These are phyloP conservation scores for Trachelus stipa DNA, from an alignment of 2,888 invertebrate genomes.

Conservation along the genomic window DNA sequence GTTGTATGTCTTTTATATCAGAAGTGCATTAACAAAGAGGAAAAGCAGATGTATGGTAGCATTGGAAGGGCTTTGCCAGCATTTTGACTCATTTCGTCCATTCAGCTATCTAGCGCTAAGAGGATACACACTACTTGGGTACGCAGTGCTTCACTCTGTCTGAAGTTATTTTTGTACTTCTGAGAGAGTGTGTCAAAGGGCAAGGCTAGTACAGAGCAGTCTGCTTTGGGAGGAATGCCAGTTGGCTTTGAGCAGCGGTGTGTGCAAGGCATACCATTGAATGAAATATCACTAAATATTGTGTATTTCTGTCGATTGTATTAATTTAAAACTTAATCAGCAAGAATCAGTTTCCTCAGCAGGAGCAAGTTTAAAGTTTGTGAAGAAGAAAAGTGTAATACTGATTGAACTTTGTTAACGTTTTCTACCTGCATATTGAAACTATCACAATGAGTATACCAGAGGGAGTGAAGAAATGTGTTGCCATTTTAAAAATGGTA, in stretches of 20 bases:
- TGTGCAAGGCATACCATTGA: slow-evolving; percentile 20
- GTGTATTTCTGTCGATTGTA: background rate
- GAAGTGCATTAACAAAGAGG: background rate
- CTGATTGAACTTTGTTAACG: no score
- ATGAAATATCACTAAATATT: background rate
- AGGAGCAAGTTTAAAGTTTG: no score
- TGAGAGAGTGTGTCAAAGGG: slow-evolving; percentile 60
- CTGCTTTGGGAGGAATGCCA: slow-evolving; percentile 50
- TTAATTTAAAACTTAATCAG: background rate
- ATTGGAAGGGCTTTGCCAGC: background rate
- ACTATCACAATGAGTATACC: slow-evolving; percentile 69
- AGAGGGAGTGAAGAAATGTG: slow-evolving; percentile 87
- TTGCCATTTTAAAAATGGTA: slow-evolving; percentile 81
- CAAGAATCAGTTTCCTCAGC: no score
- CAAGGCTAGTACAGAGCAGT: slow-evolving; percentile 57
- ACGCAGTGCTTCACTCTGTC: background rate
- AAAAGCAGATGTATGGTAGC: background rate
- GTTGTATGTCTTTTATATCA: background rate
- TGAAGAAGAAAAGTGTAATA: no score
- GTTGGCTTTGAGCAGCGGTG: slow-evolving; percentile 49
- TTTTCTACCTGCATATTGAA: background rate
- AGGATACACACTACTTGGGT: background rate
- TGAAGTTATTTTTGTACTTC: slow-evolving; percentile 44
- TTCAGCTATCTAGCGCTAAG: background rate
- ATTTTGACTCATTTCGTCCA: background rate